Conservation (phyloP, 2,113 vertebrate species). For the Crotalus helleri region DNA sequence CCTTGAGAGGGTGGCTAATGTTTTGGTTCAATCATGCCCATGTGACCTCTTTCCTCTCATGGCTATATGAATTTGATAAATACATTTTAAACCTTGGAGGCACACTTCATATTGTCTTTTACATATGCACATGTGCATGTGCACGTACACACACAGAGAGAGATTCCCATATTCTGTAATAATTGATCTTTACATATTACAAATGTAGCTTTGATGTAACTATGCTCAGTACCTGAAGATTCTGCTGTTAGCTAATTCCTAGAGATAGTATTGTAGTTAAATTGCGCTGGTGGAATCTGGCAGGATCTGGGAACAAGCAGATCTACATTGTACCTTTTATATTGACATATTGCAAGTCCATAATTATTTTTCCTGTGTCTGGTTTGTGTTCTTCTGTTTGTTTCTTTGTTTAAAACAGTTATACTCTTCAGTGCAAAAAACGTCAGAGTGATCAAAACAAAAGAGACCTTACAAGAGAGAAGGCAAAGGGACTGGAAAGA, state of each 20-base stretch:
- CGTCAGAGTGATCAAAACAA: neutral
- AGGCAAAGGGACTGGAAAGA: neutral
- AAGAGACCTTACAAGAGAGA: neutral
- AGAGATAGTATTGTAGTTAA: neutral
- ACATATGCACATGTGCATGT: neutral
- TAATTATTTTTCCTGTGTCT: neutral
- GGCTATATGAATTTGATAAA: neutral
- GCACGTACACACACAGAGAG: rapidly evolving
- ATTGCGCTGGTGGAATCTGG: neutral
- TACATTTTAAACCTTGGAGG: neutral
- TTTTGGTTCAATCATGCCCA: neutral
- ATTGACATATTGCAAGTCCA: neutral
- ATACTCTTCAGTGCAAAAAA: neutral
- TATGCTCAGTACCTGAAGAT: neutral
- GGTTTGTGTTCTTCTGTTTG: neutral
- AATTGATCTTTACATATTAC: neutral
- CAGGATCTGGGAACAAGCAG: neutral
- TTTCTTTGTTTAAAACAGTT: neutral
- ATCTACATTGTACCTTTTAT: neutral
- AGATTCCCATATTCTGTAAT: neutral
- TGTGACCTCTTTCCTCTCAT: neutral
- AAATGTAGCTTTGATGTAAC: neutral
- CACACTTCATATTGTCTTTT: neutral
- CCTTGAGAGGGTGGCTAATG: neutral
- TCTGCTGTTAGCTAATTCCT: neutral